A percentile compares a stretch with the other conserved stretches of the same genome.
These are phyloP conservation scores for Drosophila percnosoma DNA, from an alignment of 2,888 invertebrate genomes.

Conservation along the genomic window DNA sequence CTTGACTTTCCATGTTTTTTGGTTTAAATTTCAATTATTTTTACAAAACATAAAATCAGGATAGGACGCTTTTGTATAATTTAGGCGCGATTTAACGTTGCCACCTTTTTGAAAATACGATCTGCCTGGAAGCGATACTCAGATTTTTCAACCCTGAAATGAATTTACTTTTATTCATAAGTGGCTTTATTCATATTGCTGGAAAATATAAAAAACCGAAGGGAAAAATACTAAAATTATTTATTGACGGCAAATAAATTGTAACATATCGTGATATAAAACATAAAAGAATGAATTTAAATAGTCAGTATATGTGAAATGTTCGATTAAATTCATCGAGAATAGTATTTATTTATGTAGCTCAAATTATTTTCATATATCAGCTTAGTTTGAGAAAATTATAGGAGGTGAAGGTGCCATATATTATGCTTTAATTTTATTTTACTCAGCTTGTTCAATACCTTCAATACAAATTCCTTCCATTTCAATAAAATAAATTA, in stretches of 20 bases:
- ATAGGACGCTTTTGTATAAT: background rate
- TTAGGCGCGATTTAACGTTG: background rate
- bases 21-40: background rate
- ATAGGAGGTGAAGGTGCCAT: too few species aligned
- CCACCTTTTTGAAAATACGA: background rate
- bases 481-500: background rate
- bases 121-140: background rate
- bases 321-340: background rate
- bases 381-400: too few species aligned
- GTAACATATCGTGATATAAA: background rate
- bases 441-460: background rate
- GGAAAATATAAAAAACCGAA: background rate
- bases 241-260: background rate
- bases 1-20: conserved; percentile 34
- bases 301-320: background rate
- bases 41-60: background rate
- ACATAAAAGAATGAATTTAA: too few species aligned
- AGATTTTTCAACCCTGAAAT: background rate
- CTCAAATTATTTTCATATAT: background rate
- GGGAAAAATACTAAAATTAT: background rate
- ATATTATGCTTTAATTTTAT: background rate
- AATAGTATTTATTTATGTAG: background rate
- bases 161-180: background rate
- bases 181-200: background rate
- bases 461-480: background rate